phyloP scores from a whole-genome alignment of 2,797 vertebrate genomes.

The Ispidina picta region DNA sequence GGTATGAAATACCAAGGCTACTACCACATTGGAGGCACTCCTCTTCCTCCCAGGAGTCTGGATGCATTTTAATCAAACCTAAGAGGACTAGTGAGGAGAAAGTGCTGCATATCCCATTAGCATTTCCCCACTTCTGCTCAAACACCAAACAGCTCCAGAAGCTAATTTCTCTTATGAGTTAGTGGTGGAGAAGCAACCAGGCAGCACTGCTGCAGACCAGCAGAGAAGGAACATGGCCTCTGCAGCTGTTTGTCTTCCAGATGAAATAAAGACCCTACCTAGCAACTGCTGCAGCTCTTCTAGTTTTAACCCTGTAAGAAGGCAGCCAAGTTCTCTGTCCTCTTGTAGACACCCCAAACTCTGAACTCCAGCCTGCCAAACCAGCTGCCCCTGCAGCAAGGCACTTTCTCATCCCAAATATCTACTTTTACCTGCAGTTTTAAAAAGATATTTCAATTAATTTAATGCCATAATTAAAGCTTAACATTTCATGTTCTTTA shows the following conservation, averaged over 20 bases:
- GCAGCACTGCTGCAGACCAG: not conserved
- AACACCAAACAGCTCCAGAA: not conserved
- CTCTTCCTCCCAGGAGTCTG: not conserved
- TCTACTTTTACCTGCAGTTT: not conserved
- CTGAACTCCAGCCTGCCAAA: not conserved
- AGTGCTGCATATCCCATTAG: not conserved
- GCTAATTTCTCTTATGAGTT: not conserved
- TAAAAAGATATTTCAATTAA: not conserved
- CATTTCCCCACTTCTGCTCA: not conserved
- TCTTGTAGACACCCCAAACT: not conserved
- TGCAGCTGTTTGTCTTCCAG: not conserved
- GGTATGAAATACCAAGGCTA: not conserved
- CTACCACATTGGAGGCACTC: not conserved
- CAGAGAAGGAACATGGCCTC: not conserved
- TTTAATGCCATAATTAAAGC: not conserved
- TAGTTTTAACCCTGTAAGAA: not conserved
- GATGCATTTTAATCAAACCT: not conserved
- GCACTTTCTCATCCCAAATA: not conserved
- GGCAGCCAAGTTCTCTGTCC: not conserved
- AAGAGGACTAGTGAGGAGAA: not conserved
- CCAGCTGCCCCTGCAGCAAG: not conserved
- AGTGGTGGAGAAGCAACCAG: not conserved
- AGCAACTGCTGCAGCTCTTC: not conserved
- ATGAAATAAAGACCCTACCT: not conserved
- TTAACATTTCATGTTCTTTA: not conserved